phyloP scores from a whole-genome alignment of 2,113 vertebrate species.

The Paedocypris sp. region DNA sequence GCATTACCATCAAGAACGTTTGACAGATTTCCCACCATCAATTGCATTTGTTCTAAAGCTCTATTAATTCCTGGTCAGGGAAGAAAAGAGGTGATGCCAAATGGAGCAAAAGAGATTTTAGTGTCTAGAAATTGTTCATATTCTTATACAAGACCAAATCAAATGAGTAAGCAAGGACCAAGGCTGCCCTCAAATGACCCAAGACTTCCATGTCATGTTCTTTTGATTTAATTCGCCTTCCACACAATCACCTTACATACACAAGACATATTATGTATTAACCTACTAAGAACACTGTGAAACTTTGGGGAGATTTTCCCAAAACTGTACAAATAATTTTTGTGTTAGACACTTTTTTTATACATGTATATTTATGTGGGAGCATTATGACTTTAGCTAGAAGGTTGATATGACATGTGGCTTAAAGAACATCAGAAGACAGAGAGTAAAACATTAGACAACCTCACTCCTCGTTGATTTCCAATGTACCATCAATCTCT shows the following conservation, averaged over 20 bases:
- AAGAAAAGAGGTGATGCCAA: neutral
- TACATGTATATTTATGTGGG: neutral
- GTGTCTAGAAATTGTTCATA: neutral
- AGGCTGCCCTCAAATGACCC: neutral
- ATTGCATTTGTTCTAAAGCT: neutral
- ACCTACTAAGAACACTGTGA: neutral
- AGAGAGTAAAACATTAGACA: neutral
- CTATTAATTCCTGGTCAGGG: constrained; percentile 4
- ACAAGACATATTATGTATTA: too few relatives aligned
- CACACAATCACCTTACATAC: too few relatives aligned
- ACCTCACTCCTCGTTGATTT: constrained; percentile 12
- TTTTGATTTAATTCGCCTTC: too few relatives aligned
- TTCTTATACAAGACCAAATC: neutral
- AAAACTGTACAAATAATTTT: neutral
- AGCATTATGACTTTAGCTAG: neutral
- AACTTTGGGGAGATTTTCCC: neutral
- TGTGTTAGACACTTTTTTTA: neutral
- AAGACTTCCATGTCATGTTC: too few relatives aligned
- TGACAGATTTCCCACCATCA: neutral
- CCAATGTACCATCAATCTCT: constrained; percentile 18
- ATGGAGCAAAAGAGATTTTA: neutral
- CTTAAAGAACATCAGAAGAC: neutral
- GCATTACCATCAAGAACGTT: neutral
- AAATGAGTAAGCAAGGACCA: neutral
- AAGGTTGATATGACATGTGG: neutral